These are phyloP conservation scores for Gobio occitaniae DNA, from an alignment of 2,797 vertebrate genomes.

Conservation along the genomic window DNA sequence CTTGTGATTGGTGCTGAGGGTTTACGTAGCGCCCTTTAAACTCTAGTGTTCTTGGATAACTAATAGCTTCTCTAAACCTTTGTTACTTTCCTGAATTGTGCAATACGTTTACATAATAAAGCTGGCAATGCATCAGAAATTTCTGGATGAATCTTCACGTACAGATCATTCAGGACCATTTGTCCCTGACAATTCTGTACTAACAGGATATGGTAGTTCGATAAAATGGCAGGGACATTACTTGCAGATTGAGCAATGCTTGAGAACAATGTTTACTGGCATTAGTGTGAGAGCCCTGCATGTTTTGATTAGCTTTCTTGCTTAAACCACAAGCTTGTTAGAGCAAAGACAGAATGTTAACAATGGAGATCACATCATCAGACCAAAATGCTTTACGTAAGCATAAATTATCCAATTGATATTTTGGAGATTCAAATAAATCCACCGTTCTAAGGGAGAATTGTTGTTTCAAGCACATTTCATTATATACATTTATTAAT, in stretches of 20 bases:
- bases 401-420: constrained; percentile 4
- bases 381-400: constrained; percentile 35
- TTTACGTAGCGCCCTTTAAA: constrained; percentile 47
- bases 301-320: constrained; percentile 60
- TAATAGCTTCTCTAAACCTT: constrained; percentile 47
- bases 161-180: constrained; percentile 26
- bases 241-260: constrained; percentile 38
- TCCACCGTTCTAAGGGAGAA: constrained; percentile 7
- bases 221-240: constrained; percentile 12
- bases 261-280: constrained; percentile 46
- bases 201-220: constrained; percentile 42
- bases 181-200: constrained; percentile 39
- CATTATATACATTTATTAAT: constrained; percentile 9
- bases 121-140: constrained; percentile 34
- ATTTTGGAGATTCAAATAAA: constrained; percentile 21
- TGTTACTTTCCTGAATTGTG: constrained; percentile 42
- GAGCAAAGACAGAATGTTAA: constrained; percentile 53
- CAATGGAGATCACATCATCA: constrained; percentile 22
- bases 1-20: constrained; percentile 2
- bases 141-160: constrained; percentile 32
- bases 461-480: constrained; percentile 1
- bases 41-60: constrained; percentile 40
- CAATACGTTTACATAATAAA: constrained; percentile 54
- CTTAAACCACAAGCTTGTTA: constrained; percentile 59
- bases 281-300: constrained; percentile 35